Percentiles rank a stretch among this genome's conserved stretches.
Conservation (phyloP, 2,888 invertebrate species). For the Epinotia demarniana region DNA sequence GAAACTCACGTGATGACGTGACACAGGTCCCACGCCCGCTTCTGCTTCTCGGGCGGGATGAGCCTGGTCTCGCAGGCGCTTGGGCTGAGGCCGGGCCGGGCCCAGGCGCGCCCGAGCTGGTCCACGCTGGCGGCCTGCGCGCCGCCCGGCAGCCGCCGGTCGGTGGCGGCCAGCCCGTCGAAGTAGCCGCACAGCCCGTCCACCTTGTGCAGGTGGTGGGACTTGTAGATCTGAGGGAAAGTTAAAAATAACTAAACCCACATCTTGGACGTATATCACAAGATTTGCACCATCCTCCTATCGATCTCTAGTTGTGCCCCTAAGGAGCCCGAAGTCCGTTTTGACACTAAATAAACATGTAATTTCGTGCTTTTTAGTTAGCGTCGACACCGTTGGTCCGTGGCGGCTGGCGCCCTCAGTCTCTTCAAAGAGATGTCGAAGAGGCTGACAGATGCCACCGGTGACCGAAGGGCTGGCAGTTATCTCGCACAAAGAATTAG, state of each 20-base stretch:
- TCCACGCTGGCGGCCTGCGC: conserved; percentile 84
- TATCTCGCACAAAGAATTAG: too few species aligned
- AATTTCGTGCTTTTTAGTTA: too few species aligned
- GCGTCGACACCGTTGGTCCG: too few species aligned
- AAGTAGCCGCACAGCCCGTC: conserved; percentile 93
- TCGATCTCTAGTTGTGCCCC: too few species aligned
- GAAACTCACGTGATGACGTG: conserved; percentile 86
- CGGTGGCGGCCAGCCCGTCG: conserved; percentile 87
- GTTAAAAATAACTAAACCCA: neutral
- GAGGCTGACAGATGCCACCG: too few species aligned
- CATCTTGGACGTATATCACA: neutral
- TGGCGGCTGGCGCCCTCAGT: too few species aligned
- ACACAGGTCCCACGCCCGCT: conserved; percentile 88
- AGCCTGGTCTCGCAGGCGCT: conserved; percentile 85
- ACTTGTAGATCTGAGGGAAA: conserved; percentile 79
- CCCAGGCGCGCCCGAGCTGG: conserved; percentile 92
- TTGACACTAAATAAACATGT: too few species aligned
- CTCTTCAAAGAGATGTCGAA: too few species aligned
- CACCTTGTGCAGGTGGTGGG: conserved; percentile 84
- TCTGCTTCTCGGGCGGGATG: conserved; percentile 86
- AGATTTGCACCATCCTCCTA: too few species aligned
- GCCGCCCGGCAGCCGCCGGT: conserved; percentile 89
- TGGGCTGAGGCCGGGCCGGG: conserved; percentile 78
- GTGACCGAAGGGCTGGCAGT: too few species aligned
- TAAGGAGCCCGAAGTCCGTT: too few species aligned